These are phyloP conservation scores for Yponomeuta evonymella DNA, from an alignment of 2,888 invertebrate species.

Conservation along the genomic window DNA sequence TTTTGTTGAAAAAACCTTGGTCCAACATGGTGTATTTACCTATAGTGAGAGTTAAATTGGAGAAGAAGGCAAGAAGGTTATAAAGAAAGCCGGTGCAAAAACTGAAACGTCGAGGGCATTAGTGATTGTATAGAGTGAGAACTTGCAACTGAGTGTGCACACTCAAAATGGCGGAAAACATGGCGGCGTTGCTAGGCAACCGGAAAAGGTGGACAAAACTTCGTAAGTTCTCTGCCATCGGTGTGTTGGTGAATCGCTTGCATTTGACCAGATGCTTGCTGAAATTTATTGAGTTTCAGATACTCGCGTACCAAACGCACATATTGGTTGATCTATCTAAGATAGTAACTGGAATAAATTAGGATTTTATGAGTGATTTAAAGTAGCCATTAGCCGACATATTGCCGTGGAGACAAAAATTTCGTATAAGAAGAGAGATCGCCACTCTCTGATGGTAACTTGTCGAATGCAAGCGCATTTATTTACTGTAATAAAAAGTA, in stretches of 20 bases:
- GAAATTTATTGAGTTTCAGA: neutral
- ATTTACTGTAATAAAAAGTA: constrained; percentile 14
- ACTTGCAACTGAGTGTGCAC: neutral
- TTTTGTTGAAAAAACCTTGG: neutral
- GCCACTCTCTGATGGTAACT: neutral
- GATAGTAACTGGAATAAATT: no score
- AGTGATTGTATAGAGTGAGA: neutral
- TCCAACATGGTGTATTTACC: neutral
- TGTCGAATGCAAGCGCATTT: neutral
- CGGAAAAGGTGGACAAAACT: neutral
- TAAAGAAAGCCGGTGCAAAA: neutral
- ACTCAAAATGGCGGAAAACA: neutral
- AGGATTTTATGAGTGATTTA: no score
- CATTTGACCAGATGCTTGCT: neutral
- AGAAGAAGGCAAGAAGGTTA: neutral
- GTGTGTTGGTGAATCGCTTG: neutral
- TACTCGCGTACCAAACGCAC: neutral
- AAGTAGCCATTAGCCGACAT: no score
- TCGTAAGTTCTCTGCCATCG: neutral
- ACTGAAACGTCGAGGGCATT: neutral
- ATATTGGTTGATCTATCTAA: neutral
- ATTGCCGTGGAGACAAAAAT: no score
- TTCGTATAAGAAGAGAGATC: no score
- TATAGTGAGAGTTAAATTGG: neutral
- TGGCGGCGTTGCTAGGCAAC: neutral